Percentiles rank a stretch among this genome's conserved stretches.
Conservation (phyloP, 2,113 vertebrate genomes). For the Pachyramphus minor region DNA sequence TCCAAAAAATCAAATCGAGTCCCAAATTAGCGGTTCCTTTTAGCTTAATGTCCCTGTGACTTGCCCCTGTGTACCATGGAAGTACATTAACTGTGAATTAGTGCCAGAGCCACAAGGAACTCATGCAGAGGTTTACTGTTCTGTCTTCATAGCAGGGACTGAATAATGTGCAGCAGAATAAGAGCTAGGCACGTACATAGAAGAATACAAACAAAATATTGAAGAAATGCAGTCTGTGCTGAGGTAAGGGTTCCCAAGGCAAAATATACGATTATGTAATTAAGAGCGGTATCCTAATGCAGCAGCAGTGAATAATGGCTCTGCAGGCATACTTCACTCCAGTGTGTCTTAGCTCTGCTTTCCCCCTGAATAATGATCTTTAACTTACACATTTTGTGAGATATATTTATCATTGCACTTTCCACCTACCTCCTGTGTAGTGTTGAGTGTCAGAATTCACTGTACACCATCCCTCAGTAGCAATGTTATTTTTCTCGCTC, state of each 20-base stretch:
- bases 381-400: neutral
- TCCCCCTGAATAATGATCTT: conserved; percentile 32
- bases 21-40: conserved; percentile 33
- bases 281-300: neutral
- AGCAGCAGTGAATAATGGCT: neutral
- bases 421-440: conserved; percentile 19
- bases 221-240: neutral
- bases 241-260: neutral
- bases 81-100: conserved; percentile 61
- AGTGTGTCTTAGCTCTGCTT: neutral
- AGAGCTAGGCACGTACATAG: neutral
- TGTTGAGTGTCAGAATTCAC: conserved; percentile 33
- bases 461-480: neutral
- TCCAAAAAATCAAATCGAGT: conserved; percentile 21
- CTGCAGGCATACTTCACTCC: neutral
- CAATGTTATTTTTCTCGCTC: conserved; percentile 44
- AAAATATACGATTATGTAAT: neutral
- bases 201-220: conserved; percentile 39
- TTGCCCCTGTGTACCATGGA: neutral
- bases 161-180: conserved; percentile 21
- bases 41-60: neutral
- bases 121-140: conserved; percentile 35
- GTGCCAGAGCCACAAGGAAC: conserved; percentile 24
- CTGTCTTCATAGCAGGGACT: conserved; percentile 26
- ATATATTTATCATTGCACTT: conserved; percentile 40